Evolutionary conservation across 2,797 vertebrate genomes (phyloP).

Genomic region (Hippopotamyrus pictus): DNA sequence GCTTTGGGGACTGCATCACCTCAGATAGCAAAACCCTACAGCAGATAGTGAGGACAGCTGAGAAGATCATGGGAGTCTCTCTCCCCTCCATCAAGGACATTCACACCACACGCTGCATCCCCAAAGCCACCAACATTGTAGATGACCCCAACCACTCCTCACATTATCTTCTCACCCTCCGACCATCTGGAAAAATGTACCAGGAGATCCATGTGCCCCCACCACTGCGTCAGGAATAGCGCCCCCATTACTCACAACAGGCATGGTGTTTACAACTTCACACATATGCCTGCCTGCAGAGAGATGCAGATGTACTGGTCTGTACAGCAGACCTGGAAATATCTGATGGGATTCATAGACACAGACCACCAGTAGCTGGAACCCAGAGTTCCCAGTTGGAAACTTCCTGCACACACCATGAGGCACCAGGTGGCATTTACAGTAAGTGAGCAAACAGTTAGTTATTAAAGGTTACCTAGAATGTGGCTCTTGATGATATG

Average conservation of each 20-base stretch:
- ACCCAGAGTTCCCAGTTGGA: neutral
- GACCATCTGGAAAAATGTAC: neutral
- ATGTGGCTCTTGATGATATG: neutral
- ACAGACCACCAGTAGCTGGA: neutral
- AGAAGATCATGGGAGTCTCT: neutral
- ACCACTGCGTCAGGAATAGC: neutral
- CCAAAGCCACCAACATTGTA: neutral
- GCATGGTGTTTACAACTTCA: neutral
- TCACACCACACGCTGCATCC: neutral
- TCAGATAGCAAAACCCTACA: no score
- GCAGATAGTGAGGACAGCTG: neutral
- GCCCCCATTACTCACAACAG: neutral
- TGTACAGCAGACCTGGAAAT: neutral
- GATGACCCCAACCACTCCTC: neutral
- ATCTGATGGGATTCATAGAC: neutral
- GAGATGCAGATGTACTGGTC: neutral
- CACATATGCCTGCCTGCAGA: neutral
- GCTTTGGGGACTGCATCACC: no score
- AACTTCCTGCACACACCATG: neutral
- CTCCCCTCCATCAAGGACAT: neutral
- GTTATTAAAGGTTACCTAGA: neutral
- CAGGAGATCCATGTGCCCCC: neutral
- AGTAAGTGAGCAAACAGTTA: neutral
- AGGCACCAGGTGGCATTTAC: neutral
- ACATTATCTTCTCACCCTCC: neutral